A percentile compares a stretch with the other conserved stretches of the same genome.
phyloP scores from a whole-genome alignment of 2,113 vertebrate species.

The Seriola quinqueradiata region DNA sequence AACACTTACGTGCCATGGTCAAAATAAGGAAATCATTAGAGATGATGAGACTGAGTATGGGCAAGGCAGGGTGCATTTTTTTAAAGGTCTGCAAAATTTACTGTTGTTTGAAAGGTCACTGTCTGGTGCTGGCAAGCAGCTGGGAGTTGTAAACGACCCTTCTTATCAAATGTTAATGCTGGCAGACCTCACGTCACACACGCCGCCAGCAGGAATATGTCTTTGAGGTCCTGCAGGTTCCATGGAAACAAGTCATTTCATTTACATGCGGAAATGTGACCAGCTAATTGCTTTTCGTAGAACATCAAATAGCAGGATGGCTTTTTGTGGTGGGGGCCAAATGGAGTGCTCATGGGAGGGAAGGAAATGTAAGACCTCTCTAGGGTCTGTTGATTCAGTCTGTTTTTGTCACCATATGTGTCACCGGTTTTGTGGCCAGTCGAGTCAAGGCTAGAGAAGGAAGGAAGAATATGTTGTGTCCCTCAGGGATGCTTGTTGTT shows the following conservation, averaged over 20 bases:
- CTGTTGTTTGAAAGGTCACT: constrained; percentile 87
- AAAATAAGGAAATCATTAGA: constrained; percentile 80
- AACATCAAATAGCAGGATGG: constrained; percentile 79
- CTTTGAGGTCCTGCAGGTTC: constrained; percentile 85
- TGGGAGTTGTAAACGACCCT: constrained; percentile 87
- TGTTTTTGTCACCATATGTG: constrained; percentile 66
- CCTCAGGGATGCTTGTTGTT: constrained; percentile 42
- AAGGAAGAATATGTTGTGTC: constrained; percentile 25
- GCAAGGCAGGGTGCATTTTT: constrained; percentile 76
- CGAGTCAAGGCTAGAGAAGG: constrained; percentile 32
- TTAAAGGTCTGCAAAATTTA: constrained; percentile 85
- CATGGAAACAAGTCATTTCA: constrained; percentile 85
- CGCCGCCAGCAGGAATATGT: constrained; percentile 72
- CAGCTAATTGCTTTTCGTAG: constrained; percentile 83
- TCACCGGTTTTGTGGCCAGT: constrained; percentile 38
- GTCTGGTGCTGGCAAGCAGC: constrained; percentile 82
- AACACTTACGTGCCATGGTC: constrained; percentile 61
- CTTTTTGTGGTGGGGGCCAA: constrained; percentile 68
- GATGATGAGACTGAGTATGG: constrained; percentile 72
- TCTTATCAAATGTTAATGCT: constrained; percentile 90
- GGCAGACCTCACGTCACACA: constrained; percentile 79
- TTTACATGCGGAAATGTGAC: constrained; percentile 82
- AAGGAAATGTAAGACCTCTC: constrained; percentile 69
- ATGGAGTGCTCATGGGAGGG: constrained; percentile 52
- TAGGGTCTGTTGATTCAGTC: constrained; percentile 52